Base-by-base conservation (phyloP, 2,888 invertebrate genomes). In the Cartodere bifasciata region DNA sequence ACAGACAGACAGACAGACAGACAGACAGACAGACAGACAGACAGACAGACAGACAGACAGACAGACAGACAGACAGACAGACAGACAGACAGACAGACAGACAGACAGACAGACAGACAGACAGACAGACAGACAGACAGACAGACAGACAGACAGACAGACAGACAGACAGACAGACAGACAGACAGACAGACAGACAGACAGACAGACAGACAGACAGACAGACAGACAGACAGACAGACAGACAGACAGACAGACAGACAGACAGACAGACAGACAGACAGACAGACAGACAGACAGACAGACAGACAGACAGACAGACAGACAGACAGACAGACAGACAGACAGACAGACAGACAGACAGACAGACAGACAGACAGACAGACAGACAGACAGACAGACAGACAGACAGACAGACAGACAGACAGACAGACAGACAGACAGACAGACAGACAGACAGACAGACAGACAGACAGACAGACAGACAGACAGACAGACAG, bases 21-120 rank as follows among this genome's bases (percentile, higher is more conserved):
- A 32, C 16, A 32, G 32, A 32, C 31, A 32, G 32, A 32, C 32
- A 33, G 32, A 32, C 32, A 32, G 32, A 32, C 16, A 32, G 32
- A 32, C 32, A 32, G 32, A 32, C 31, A 32, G 32, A 32, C 31
- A 32, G 32, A 32, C 32, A 32, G 32, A 32, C 32, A 32, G n/a
- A n/a, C n/a, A n/a, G n/a, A n/a, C n/a, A n/a, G n/a, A n/a, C n/a
- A 17, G 20, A 17, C 20, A 17, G 20, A 17, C 20, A 17, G 20
- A 17, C 20, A 17, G 20, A 17, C 20, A 17, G 20, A 17, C 20
- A 17, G 20, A 17, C 20, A 17, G 20, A 17, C 20, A 17, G 20
- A 17, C 20, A 17, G 20, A 17, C 20, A 17, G 20, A 17, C 20
- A 17, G 20, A 17, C 20, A 17, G 20, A 17, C 20, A 17, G 20